Base-by-base conservation (phyloP, 2,113 vertebrate genomes). In the Desmodus rotundus region DNA sequence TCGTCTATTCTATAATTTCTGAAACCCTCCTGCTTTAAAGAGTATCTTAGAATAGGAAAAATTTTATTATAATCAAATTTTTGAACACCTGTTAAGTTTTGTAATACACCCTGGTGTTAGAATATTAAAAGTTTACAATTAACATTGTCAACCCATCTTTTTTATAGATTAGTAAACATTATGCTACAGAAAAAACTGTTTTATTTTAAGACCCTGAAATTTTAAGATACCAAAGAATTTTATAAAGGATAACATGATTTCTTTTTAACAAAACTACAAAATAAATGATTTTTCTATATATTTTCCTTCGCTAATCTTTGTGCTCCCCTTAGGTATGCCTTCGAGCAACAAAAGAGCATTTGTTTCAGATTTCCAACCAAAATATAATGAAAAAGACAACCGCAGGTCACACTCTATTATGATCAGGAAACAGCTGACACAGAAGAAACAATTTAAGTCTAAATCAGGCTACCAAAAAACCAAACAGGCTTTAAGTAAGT, bases 41-140 rank as follows among this genome's bases (percentile, higher is more conserved):
- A 81, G 15, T 70, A 12, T 89, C 47, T 73, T 85, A 24, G 43
- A 94, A 87, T 52, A 61, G 38, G 90, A 78, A 93, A 61, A 78
- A 19, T 11, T 19, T 89, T 36, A 81, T 70, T 65, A 67, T 7
- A 93, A 80, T 78, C 31, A 89, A 93, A 84, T 7, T 90, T 43
- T 9, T 52, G 15, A 95, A 84, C 22, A 97, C 54, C 38, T 93
- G 52, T 74, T 70, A 92, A 82, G 54, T 85, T 95, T 93, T 76
- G 95, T 90, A 96, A 80, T 86, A 76, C 16, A 85, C 22, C 22
- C 20, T 11, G 10, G 61, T 67, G 15, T 63, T 87, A 11, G 22
- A 96, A 87, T 17, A 93, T 45, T 88, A 28, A 80, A 81, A 93
- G 13, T 73, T 89, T 54, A 89, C n/a, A 89, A 87, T 91, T 82